Evolutionary conservation across 2,113 vertebrate species (phyloP), one percentile per base, ranked within the genome.

Genomic region (Saguinus imperator): DNA sequence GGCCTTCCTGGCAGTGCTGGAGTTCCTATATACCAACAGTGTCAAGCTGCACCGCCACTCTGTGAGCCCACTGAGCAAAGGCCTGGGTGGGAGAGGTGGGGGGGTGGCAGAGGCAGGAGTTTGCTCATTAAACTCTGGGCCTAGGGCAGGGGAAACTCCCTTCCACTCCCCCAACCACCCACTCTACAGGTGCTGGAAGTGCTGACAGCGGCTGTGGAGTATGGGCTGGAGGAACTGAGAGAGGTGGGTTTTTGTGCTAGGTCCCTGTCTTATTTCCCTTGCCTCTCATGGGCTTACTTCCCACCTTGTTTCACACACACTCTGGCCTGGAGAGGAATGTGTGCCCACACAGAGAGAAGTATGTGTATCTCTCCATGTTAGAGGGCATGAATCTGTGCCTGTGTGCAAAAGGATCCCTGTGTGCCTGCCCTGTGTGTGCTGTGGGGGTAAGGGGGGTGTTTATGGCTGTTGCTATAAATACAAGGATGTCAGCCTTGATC

Each of bases 11-110:
- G 98, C 98, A 0, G 98, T 99, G 91, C 97, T 99, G 0, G 99
- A 99, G 92, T 99, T 99, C 97, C 98, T 99, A 80, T 99, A 99
- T 48, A 99, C 99, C 80, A 99, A 99, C 96, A 98, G 97, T 0
- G 97, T 99, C 97, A 98, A 98, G 57, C 98, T 99, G 92, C 98
- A 98, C 94, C 98, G 96, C 82, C 81, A 61, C 72, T 99, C 98
- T 0, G 99, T 99, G 96, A 99, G 99, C 98, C 96, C 86, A 32
- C 25, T 12, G 27, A 55, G 73, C 40, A 35, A 77, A 64, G 68
- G 50, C 16, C 61, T 76, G 95, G 93, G 83, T 72, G 87, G 83
- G 40, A 55, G 43, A 81, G 43, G 68, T 37, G 32, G 73, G 52
- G 52, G 52, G 55, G 55, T 35, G 5, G 5, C 55, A 57, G 32